A percentile compares a stretch with the other conserved stretches of the same genome.
Evolutionary conservation across 2,888 invertebrate species (phyloP).

Genomic region (Stegana nigrithorax): DNA sequence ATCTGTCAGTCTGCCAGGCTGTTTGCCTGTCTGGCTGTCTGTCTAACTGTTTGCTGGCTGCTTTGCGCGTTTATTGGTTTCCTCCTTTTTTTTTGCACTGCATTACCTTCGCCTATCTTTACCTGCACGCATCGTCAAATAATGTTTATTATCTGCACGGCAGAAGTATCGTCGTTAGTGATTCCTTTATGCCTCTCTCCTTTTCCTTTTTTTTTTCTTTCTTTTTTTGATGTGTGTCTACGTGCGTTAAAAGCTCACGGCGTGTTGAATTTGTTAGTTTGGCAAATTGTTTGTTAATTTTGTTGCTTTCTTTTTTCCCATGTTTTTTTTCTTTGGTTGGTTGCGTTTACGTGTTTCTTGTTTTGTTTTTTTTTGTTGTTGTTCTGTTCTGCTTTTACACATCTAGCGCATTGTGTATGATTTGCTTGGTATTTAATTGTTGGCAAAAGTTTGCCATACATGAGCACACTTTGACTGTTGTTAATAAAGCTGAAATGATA

Average conservation of each 20-base stretch:
- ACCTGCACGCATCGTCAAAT: constrained; percentile 16
- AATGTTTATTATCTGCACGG: constrained; percentile 9
- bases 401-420: too few relatives aligned
- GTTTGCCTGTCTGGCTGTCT: not conserved
- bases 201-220: too few relatives aligned
- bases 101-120: too few relatives aligned
- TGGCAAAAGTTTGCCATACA: too few relatives aligned
- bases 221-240: not conserved
- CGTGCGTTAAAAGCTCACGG: not conserved
- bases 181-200: too few relatives aligned
- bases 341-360: not conserved
- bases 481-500: too few relatives aligned
- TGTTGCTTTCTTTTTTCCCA: not conserved
- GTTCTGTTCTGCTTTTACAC: too few relatives aligned
- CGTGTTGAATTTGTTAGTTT: too few relatives aligned
- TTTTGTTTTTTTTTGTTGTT: too few relatives aligned
- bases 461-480: too few relatives aligned
- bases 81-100: not conserved
- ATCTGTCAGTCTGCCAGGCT: not conserved
- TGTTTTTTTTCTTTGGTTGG: not conserved
- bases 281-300: constrained; percentile 2
- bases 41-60: not conserved
- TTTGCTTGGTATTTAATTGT: too few relatives aligned
- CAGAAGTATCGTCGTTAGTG: not conserved
- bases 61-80: not conserved